A percentile compares a stretch with the other conserved stretches of the same genome.
Conservation (phyloP, 1,140 invertebrate species). For the Semibalanus balanoides region DNA sequence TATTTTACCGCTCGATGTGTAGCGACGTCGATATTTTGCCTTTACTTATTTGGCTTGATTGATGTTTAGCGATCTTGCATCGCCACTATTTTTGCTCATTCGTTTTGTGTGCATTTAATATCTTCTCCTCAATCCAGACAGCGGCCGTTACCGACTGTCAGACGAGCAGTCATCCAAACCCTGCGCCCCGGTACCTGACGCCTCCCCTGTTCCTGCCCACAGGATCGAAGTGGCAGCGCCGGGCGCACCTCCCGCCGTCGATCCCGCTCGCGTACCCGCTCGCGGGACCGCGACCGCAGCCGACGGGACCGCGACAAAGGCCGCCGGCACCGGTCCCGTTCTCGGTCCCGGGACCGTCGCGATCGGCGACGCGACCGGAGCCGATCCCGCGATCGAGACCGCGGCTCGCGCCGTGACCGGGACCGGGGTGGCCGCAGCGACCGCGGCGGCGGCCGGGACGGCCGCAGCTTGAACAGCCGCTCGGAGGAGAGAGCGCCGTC, state of each 20-base stretch:
- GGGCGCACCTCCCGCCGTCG: too few relatives aligned
- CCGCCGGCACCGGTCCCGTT: slow-evolving; percentile 16
- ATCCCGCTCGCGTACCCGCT: neutral
- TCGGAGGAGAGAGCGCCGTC: neutral
- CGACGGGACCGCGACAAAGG: slow-evolving; percentile 9
- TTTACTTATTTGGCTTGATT: too few relatives aligned
- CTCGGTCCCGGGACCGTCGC: slow-evolving; percentile 16
- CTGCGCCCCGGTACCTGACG: too few relatives aligned
- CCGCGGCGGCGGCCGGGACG: neutral
- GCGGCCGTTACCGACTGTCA: too few relatives aligned
- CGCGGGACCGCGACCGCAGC: slow-evolving; percentile 4
- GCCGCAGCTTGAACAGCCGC: neutral
- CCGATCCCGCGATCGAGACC: slow-evolving; percentile 19
- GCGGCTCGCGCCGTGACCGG: slow-evolving; percentile 18
- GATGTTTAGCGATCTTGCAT: too few relatives aligned
- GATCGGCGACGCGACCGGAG: slow-evolving; percentile 20
- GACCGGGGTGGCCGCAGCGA: slow-evolving; percentile 13
- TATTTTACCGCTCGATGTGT: too few relatives aligned
- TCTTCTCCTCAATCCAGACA: too few relatives aligned
- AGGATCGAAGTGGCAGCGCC: neutral
- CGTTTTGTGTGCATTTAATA: too few relatives aligned
- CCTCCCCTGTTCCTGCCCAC: too few relatives aligned
- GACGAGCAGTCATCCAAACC: too few relatives aligned
- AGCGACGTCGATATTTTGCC: too few relatives aligned
- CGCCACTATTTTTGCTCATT: too few relatives aligned